phyloP scores from a whole-genome alignment of 2,113 vertebrate genomes.

The Tachysurus vachellii region DNA sequence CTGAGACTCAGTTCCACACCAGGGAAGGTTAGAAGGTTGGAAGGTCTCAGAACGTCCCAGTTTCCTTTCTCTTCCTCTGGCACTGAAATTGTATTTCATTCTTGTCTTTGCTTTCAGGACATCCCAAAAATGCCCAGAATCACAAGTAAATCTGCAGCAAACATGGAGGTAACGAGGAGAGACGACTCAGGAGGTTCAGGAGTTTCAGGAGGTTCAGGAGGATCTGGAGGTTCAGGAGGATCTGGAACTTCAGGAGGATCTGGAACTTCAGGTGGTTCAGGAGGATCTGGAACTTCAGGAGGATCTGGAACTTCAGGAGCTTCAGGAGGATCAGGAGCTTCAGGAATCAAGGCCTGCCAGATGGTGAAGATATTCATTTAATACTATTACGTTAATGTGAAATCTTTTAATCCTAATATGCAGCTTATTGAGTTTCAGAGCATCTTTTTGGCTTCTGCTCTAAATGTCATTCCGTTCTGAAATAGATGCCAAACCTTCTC shows the following conservation, averaged over 20 bases:
- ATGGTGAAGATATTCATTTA: constrained; percentile 73
- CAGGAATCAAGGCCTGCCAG: constrained; percentile 67
- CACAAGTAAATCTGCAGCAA: constrained; percentile 68
- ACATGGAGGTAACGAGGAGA: constrained; percentile 66
- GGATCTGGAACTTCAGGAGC: no score
- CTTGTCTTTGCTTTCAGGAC: constrained; percentile 62
- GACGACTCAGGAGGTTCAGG: constrained; percentile 51
- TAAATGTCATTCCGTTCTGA: constrained; percentile 32
- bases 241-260: no score
- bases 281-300: no score
- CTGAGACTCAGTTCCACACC: not conserved
- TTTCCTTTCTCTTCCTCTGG: not conserved
- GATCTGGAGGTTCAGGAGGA: no score
- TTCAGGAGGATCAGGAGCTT: constrained; percentile 13
- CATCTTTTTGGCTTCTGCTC: constrained; percentile 40
- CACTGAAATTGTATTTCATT: constrained; percentile 18
- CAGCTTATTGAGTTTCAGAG: constrained; percentile 54
- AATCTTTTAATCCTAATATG: constrained; percentile 57
- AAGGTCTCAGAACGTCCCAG: not conserved
- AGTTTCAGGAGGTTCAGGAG: constrained; percentile 24
- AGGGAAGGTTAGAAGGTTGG: no score
- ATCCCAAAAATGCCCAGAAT: constrained; percentile 76
- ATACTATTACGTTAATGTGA: constrained; percentile 60
- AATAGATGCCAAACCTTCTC: not conserved
- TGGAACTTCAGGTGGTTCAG: no score